Conservation (phyloP, 2,113 vertebrate genomes). For the Prunella himalayana region DNA sequence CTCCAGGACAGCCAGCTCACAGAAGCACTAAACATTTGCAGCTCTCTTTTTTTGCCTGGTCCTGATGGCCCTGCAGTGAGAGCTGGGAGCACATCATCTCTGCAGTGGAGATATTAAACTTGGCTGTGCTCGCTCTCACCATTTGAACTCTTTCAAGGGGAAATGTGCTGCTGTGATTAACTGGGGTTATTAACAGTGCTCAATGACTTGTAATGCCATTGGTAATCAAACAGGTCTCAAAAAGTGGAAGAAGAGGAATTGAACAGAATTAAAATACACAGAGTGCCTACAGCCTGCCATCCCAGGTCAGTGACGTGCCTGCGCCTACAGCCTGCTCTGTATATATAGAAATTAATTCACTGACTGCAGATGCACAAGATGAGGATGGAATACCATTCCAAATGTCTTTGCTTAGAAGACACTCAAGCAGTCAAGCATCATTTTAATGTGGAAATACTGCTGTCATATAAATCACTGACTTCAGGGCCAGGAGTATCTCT, state of each 20-base stretch:
- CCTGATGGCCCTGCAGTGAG: not conserved
- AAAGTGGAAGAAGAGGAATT: not conserved
- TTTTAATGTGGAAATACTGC: conserved; percentile 3
- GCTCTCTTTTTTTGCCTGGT: not conserved
- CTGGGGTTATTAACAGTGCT: conserved; percentile 14
- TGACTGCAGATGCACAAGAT: conserved; percentile 18
- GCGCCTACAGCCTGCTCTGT: not conserved
- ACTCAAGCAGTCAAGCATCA: not conserved
- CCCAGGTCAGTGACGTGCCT: not conserved
- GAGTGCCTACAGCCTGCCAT: not conserved
- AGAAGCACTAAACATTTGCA: not conserved
- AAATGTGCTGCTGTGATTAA: conserved; percentile 28
- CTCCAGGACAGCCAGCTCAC: not conserved
- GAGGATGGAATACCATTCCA: conserved; percentile 6
- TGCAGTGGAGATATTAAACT: not conserved
- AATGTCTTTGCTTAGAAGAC: conserved; percentile 7
- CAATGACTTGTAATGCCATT: conserved; percentile 8
- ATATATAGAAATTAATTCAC: conserved; percentile 10
- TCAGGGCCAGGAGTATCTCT: not conserved
- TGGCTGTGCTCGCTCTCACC: not conserved
- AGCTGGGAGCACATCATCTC: not conserved
- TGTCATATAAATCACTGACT: not conserved
- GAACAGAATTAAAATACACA: not conserved
- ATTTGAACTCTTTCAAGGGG: conserved; percentile 28
- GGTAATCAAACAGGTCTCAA: conserved; percentile 27